phyloP scores from a whole-genome alignment of 2,797 vertebrate species.

The Graptemys geographica region DNA sequence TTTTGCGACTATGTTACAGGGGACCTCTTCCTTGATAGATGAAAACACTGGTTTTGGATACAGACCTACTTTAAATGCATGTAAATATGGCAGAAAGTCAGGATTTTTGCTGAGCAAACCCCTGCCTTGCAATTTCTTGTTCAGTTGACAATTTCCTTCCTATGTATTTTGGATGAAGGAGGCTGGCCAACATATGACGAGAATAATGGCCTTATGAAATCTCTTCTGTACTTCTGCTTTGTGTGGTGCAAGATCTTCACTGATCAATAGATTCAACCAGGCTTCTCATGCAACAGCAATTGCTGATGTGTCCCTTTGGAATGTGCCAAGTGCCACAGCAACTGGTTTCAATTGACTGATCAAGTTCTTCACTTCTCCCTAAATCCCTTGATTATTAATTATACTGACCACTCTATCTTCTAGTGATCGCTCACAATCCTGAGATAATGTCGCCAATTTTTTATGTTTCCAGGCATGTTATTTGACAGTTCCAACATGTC shows the following conservation, averaged over 20 bases:
- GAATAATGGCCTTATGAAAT: not conserved
- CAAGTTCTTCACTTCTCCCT: not conserved
- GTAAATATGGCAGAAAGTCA: not conserved
- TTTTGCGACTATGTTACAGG: not conserved
- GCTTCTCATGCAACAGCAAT: not conserved
- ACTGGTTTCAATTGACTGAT: not conserved
- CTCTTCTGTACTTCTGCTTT: not conserved
- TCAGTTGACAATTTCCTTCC: not conserved
- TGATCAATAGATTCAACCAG: not conserved
- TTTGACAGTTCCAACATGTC: not conserved
- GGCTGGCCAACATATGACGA: not conserved
- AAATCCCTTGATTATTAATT: not conserved
- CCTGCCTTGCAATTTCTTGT: not conserved
- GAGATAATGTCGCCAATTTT: not conserved
- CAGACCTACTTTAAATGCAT: not conserved
- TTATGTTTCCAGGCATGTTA: not conserved
- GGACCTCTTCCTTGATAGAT: not conserved
- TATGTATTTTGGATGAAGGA: not conserved
- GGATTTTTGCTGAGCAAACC: not conserved
- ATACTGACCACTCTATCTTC: not conserved
- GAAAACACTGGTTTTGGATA: not conserved
- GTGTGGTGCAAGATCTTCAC: not conserved
- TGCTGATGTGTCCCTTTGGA: not conserved
- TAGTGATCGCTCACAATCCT: not conserved
- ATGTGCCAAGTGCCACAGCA: not conserved